Conservation (phyloP, 2,113 vertebrate species). For the Sinocyclocheilus maitianheensis region DNA sequence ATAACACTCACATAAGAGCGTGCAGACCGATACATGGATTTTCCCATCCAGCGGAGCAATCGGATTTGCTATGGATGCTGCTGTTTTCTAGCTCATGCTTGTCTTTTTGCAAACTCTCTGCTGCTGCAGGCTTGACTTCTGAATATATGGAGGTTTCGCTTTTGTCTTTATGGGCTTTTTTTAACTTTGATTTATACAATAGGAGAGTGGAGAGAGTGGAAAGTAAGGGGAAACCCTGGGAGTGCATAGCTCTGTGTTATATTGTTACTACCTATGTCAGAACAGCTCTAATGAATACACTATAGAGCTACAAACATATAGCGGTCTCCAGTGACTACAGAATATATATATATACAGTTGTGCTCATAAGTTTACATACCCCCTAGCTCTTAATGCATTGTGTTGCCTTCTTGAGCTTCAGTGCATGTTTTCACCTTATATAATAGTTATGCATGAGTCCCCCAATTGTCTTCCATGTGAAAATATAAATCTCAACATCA, state of each 20-base stretch:
- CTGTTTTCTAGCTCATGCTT: conserved; percentile 16
- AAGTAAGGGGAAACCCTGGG: not conserved
- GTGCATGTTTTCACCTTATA: no score
- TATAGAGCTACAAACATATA: no score
- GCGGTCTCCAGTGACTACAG: no score
- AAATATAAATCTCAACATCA: no score
- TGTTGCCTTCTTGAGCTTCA: no score
- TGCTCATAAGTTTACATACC: no score
- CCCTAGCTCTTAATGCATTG: no score
- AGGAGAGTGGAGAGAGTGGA: not conserved
- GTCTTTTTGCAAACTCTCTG: not conserved
- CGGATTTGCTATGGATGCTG: not conserved
- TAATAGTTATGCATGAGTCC: no score
- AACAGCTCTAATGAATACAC: not conserved
- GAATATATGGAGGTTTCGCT: not conserved
- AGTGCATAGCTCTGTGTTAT: not conserved
- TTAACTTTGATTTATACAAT: not conserved
- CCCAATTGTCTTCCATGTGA: no score
- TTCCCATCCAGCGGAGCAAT: conserved; percentile 17
- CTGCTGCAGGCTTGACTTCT: not conserved
- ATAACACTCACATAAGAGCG: not conserved
- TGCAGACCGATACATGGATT: conserved; percentile 25
- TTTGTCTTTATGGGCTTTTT: conserved; percentile 2
- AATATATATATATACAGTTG: no score
- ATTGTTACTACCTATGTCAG: not conserved